These are phyloP conservation scores for Microlaimidae sp. DNA, from an alignment of 2,888 invertebrate genomes.

Conservation along the genomic window DNA sequence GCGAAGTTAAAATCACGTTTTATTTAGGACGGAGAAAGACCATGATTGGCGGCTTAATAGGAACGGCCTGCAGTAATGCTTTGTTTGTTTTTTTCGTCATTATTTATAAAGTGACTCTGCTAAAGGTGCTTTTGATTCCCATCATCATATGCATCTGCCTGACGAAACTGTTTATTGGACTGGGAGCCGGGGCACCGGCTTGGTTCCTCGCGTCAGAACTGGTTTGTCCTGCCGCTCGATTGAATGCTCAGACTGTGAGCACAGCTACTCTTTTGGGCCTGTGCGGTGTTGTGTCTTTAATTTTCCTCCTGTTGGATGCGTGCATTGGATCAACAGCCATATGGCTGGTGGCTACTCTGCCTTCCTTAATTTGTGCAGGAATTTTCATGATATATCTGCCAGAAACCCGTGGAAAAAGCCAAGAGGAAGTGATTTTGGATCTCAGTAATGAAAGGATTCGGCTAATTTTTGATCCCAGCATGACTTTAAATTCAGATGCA, in stretches of 20 bases:
- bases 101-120: too few species aligned
- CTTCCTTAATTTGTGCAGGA: slow-evolving; percentile 24
- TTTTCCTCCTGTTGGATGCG: slow-evolving; percentile 23
- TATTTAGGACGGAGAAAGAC: background rate
- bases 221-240: slow-evolving; percentile 17
- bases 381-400: slow-evolving; percentile 26
- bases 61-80: slow-evolving; percentile 24
- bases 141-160: background rate
- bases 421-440: too few species aligned
- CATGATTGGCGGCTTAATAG: slow-evolving; percentile 21
- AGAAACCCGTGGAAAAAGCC: slow-evolving; percentile 20
- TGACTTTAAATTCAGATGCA: too few species aligned
- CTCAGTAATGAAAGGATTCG: too few species aligned
- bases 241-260: slow-evolving; percentile 25
- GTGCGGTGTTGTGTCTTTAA: slow-evolving; percentile 25
- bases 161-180: slow-evolving; percentile 19
- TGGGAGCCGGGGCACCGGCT: slow-evolving; percentile 32
- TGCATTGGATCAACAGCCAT: slow-evolving; percentile 21
- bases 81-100: too few species aligned
- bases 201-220: slow-evolving; percentile 33
- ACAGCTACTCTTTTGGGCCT: slow-evolving; percentile 24
- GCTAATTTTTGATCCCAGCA: too few species aligned
- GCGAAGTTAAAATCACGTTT: background rate
- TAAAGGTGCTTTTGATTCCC: background rate
- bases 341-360: slow-evolving; percentile 23